Evolutionary conservation across 2,113 vertebrate genomes (phyloP).

Genomic region (Coturnix japonica): DNA sequence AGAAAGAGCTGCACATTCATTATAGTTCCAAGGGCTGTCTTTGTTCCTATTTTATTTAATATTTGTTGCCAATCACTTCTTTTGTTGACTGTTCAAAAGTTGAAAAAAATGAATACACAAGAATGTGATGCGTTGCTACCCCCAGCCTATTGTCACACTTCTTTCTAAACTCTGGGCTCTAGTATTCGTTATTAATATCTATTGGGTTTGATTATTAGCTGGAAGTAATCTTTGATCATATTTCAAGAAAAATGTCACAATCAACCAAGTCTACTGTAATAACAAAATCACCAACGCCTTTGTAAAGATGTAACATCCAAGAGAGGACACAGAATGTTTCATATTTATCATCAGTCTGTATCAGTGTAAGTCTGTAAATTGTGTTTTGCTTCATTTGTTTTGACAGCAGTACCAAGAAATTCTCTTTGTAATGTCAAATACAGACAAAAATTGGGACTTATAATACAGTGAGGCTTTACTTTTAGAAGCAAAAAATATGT

Average conservation of each 20-base stretch:
- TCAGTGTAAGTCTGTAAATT: not conserved
- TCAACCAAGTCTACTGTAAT: not conserved
- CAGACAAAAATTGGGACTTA: conserved; percentile 2
- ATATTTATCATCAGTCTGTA: not conserved
- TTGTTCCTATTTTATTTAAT: conserved; percentile 41
- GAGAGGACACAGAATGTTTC: not conserved
- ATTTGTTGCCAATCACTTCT: conserved; percentile 46
- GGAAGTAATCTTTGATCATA: conserved; percentile 15
- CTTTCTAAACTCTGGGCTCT: conserved; percentile 11
- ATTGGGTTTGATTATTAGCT: not conserved
- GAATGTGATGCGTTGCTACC: not conserved
- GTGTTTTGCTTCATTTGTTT: conserved; percentile 36
- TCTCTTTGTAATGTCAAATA: conserved; percentile 11
- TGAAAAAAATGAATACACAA: conserved; percentile 19
- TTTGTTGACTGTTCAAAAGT: conserved; percentile 36
- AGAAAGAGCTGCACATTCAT: not conserved
- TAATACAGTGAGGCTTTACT: not conserved
- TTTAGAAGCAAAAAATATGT: not conserved
- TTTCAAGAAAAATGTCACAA: not conserved
- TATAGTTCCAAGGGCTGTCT: conserved; percentile 25
- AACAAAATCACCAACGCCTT: not conserved
- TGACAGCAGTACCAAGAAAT: conserved; percentile 29
- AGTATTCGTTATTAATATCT: conserved; percentile 4
- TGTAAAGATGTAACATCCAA: not conserved
- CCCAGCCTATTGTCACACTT: not conserved